Base-by-base conservation (phyloP, 2,113 vertebrate species). In the Circaetus cinerascens region DNA sequence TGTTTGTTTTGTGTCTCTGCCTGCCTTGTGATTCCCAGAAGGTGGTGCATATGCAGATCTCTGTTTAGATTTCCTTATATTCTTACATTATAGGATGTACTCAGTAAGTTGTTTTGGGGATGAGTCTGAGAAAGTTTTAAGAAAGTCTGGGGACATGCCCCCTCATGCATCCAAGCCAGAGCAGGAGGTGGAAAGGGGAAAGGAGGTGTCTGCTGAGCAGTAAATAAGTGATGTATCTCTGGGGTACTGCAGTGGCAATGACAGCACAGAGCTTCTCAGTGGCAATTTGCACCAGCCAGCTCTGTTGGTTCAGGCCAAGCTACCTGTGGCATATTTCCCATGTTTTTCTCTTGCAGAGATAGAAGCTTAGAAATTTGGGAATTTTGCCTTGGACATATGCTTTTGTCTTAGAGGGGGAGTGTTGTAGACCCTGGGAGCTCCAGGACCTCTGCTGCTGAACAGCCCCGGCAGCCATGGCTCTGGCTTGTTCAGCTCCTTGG, bases 391-490 rank as follows among this genome's bases (percentile, higher is more conserved):
- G 32, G 22, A 32, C 5, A 7, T 25, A 38, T 2, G 3, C 12
- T 46, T 94, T 60, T 81, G 8, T 63, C 55, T 68, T 30, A 38
- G 6, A 30, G 7, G 8, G 8, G 2, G 5, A 80, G 19, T 6
- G 8, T 1, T 84, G 53, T 27, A 34, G 57, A 41, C 13, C 6
- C 19, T 62, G n/a, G 18, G 16, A 84, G 25, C 25, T 59, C 32
- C 32, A 36, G 13, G 38, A 63, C 16, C 6, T 27, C 25, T 19
- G 32, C 16, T 72, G 27, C 32, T 51, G 18, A 48, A 4, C 20
- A 53, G 13, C n/a, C 5, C 13, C 20, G 14, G 23, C 63, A 73
- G 23, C 23, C 0, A 0, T 45, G 26, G 6, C 7, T 26, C 32
- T n/a, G 8, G 7, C 32, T 86, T 20, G 14, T 38, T 66, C 50